Percentiles rank a stretch among this genome's conserved stretches.
Evolutionary conservation across 2,797 vertebrate species (phyloP).

Genomic region (Anolis apletophallus): DNA sequence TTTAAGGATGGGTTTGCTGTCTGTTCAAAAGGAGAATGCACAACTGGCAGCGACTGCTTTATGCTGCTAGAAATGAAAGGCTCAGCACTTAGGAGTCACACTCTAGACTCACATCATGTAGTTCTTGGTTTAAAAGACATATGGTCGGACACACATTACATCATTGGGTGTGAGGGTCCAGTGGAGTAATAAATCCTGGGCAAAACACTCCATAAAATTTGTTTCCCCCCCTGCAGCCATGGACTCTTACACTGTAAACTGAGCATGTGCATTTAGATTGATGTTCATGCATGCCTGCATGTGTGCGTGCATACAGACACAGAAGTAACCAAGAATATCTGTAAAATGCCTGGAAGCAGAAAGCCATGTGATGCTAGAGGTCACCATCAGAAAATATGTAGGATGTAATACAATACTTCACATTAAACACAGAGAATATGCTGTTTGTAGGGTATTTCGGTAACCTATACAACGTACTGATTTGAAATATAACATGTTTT

Average conservation of each 20-base stretch:
- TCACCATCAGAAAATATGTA: background rate
- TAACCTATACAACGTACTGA: background rate
- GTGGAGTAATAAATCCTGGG: background rate
- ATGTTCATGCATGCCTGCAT: background rate
- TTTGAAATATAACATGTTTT: background rate
- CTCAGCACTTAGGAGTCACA: slow-evolving; percentile 14
- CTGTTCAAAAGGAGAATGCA: slow-evolving; percentile 42
- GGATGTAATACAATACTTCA: background rate
- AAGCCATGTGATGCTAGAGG: background rate
- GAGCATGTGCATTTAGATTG: background rate
- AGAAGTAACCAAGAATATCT: background rate
- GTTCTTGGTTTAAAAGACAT: slow-evolving; percentile 51
- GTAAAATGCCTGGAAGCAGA: background rate
- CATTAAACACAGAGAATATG: background rate
- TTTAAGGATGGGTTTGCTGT: slow-evolving; percentile 50
- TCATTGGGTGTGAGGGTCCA: background rate
- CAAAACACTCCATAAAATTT: background rate
- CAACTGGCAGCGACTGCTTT: slow-evolving; percentile 43
- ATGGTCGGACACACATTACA: slow-evolving; percentile 31
- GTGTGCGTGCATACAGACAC: background rate
- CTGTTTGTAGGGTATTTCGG: background rate
- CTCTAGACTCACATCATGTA: slow-evolving; percentile 43
- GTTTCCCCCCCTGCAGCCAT: background rate
- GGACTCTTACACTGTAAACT: slow-evolving; percentile 9
- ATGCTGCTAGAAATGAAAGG: slow-evolving; percentile 43